These are phyloP conservation scores for Falcunculus frontatus DNA, from an alignment of 2,113 vertebrate species.

Conservation along the genomic window DNA sequence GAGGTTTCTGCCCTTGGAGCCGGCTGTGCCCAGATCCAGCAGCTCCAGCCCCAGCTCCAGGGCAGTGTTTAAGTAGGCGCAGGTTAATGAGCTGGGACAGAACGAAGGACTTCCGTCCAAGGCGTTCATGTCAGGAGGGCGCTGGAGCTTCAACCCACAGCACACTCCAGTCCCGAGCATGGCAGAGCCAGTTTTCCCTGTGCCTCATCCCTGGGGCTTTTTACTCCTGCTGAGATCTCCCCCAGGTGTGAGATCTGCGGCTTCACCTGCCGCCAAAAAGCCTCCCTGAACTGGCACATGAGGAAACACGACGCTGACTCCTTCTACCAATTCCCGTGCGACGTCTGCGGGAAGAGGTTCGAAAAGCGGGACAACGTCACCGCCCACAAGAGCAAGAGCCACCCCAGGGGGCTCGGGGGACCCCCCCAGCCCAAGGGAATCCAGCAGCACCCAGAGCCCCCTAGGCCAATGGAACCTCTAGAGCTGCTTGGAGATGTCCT, in stretches of 20 bases:
- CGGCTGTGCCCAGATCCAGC: background rate
- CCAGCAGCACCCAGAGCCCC: background rate
- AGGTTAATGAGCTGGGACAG: background rate
- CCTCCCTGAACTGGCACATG: conserved; percentile 88
- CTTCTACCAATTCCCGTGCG: conserved; percentile 77
- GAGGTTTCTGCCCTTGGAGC: background rate
- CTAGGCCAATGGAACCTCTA: fast-evolving
- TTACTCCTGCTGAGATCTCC: too few species aligned
- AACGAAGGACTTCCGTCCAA: fast-evolving
- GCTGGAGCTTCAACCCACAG: background rate
- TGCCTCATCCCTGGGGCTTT: background rate
- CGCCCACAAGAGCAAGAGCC: conserved; percentile 80
- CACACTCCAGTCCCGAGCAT: fast-evolving
- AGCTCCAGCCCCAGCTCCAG: background rate
- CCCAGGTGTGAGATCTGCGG: conserved; percentile 83
- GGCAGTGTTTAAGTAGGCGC: background rate
- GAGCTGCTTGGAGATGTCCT: background rate
- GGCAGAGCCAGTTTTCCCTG: background rate
- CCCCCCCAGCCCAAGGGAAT: background rate
- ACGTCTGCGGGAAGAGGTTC: conserved; percentile 79
- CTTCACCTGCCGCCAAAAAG: conserved; percentile 84
- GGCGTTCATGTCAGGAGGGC: fast-evolving
- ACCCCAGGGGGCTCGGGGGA: background rate
- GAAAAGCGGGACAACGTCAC: conserved; percentile 82
- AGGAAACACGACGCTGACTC: conserved; percentile 75